Base-by-base conservation (phyloP, 2,888 invertebrate species). In the Synergus japonicus region DNA sequence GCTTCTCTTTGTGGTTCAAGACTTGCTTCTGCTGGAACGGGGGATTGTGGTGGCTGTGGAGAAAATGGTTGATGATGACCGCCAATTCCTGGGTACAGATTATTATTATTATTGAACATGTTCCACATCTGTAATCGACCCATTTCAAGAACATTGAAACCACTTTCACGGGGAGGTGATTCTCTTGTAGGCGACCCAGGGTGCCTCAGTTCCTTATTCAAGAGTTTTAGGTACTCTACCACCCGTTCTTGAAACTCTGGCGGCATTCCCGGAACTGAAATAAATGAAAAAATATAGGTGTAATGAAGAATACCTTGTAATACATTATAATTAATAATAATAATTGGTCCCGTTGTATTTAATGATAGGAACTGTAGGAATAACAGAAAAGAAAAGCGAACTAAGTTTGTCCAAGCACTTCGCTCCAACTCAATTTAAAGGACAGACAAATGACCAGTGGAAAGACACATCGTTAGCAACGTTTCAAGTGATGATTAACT, bases 51-150 rank as follows among this genome's bases (percentile, higher is more conserved):
- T 87, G 93, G 88, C 92, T 94, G 92, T 0, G 93, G 93, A 4
- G 92, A 92, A 49, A 90, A 84, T 43, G 88, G 91, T 29, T 90
- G 89, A 65, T 90, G 91, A 10, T 92, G 90, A 77, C 60, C 84
- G 1, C 60, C 84, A 2, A 89, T 83, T 9, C 87, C 87, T 13
- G 89, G 84, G 79, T 90, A 89, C 1, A 91, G 80, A 18, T 87
- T 86, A 89, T 96, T 96, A 89, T 95, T 96, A 89, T 95, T 96
- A 91, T 96, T 96, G 93, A 96, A 97, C 88, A 97, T 94, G 84
- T 96, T 97, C 96, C 97, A 97, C 41, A 97, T 93, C 0, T 96
- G 96, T 85, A 97, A 94, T 80, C 97, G 95, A 1, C 96, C 96
- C 93, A 96, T 95, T 90, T 97, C 97, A 80, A 96, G 93, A 12